A percentile compares a stretch with the other conserved stretches of the same genome.
Evolutionary conservation across 35 echinoderm and acorn worm species (phyloP).

Genomic region (Patiria miniata): DNA sequence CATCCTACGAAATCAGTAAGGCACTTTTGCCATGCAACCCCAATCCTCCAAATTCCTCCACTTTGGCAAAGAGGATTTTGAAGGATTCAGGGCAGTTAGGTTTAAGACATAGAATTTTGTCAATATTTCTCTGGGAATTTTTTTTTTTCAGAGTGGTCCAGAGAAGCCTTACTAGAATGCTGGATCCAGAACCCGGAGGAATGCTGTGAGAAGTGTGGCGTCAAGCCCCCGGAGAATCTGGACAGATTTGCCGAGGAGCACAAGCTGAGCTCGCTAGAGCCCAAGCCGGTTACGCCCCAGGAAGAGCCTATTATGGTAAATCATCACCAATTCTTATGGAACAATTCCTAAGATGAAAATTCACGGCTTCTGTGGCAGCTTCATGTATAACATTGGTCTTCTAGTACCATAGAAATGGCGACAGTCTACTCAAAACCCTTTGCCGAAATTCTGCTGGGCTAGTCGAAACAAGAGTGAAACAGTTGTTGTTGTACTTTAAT

Average conservation of each 20-base stretch:
- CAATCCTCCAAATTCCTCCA: too few species aligned
- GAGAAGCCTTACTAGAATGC: constrained; percentile 76
- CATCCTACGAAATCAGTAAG: too few species aligned
- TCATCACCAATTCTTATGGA: background rate
- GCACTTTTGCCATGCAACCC: too few species aligned
- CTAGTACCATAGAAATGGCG: too few species aligned
- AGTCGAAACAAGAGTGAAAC: too few species aligned
- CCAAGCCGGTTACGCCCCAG: background rate
- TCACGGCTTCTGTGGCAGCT: background rate
- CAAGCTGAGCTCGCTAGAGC: constrained; percentile 56
- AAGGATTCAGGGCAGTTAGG: too few species aligned
- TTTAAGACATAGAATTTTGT: too few species aligned
- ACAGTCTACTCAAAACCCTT: too few species aligned
- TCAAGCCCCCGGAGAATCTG: constrained; percentile 84
- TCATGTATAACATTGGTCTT: too few species aligned
- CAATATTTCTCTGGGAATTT: background rate
- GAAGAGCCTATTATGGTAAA: constrained; percentile 33
- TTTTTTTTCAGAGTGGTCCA: constrained; percentile 83
- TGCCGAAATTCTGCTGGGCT: background rate
- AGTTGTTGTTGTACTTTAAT: too few species aligned
- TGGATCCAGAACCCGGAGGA: constrained; percentile 85
- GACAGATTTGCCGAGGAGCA: constrained; percentile 67
- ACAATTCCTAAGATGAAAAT: background rate
- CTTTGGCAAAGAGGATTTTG: too few species aligned
- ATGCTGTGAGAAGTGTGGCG: constrained; percentile 91